Base-by-base conservation (phyloP, 2,888 invertebrate species). In the Caenorhabditis afra region DNA sequence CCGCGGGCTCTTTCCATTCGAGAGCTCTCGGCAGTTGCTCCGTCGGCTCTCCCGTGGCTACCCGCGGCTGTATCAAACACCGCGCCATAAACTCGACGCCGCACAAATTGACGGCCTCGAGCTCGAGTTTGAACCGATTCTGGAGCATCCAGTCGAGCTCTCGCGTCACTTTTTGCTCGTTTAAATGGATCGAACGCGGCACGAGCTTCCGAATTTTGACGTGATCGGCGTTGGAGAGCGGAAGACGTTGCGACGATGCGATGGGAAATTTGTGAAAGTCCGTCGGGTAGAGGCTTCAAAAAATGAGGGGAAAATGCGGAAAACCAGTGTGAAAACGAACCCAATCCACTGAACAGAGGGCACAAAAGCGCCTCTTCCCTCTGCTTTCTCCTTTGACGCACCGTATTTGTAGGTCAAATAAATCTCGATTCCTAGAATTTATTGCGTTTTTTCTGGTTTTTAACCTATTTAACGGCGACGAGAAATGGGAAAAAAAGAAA, bases 401-500 rank as follows among this genome's bases (percentile, higher is more conserved):
- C 87, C 88, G 55, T 85, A 87, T 65, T 86, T 86, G 81, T 88
- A 88, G 0, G 87, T 87, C 41, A 86, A 58, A 16, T 76, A 81
- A 18, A 88, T 88, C 64, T 86, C 86, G 44, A 87, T 71, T 11
- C 87, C 87, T 87, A 49, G n/a, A n/a, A n/a, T n/a, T n/a, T n/a
- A n/a, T n/a, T n/a, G n/a, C n/a, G n/a, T n/a, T n/a, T n/a, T n/a
- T n/a, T n/a, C n/a, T n/a, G n/a, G n/a, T n/a, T n/a, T n/a, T n/a
- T n/a, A n/a, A n/a, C n/a, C n/a, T n/a, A n/a, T n/a, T n/a, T n/a
- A n/a, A n/a, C n/a, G n/a, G n/a, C n/a, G n/a, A n/a, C n/a, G n/a
- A n/a, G n/a, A n/a, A n/a, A n/a, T n/a, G n/a, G n/a, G n/a, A n/a
- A n/a, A n/a, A n/a, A n/a, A n/a, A n/a, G n/a, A n/a, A n/a, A n/a